Conservation (phyloP, 2,113 vertebrate genomes). For the Hymenochirus boettgeri region DNA sequence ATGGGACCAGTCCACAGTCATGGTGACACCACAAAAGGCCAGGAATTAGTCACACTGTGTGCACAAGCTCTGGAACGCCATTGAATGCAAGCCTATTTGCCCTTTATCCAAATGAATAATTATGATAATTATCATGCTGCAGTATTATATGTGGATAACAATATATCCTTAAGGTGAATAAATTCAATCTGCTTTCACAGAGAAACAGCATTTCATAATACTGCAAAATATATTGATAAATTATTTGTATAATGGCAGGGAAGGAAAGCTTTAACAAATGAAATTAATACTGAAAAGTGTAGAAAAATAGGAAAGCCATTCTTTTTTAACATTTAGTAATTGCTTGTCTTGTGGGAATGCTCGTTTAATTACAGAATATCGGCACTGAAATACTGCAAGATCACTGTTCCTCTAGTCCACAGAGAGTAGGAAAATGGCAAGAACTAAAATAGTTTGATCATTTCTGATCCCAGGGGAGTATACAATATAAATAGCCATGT, state of each 20-base stretch:
- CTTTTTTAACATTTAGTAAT: slow-evolving; percentile 22
- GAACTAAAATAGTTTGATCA: too few species aligned
- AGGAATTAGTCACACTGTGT: slow-evolving; percentile 85
- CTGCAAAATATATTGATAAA: slow-evolving; percentile 82
- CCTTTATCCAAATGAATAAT: slow-evolving; percentile 98
- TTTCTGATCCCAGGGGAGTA: too few species aligned
- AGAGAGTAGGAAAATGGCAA: background rate
- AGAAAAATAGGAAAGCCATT: slow-evolving; percentile 17
- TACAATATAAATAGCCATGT: too few species aligned
- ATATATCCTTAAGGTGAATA: slow-evolving; percentile 94
- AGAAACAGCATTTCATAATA: slow-evolving; percentile 77
- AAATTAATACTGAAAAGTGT: slow-evolving; percentile 30
- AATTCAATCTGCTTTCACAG: slow-evolving; percentile 77
- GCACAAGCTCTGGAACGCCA: slow-evolving; percentile 78
- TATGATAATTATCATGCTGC: slow-evolving; percentile 98
- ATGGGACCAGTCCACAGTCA: slow-evolving; percentile 70
- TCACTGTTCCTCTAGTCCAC: background rate
- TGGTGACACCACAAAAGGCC: slow-evolving; percentile 80
- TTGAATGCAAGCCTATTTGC: slow-evolving; percentile 82
- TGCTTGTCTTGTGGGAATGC: slow-evolving; percentile 24
- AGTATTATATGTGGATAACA: slow-evolving; percentile 98
- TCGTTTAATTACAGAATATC: slow-evolving; percentile 11
- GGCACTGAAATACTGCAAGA: too few species aligned
- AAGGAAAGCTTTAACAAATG: slow-evolving; percentile 39
- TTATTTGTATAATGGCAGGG: slow-evolving; percentile 73